A percentile compares a stretch with the other conserved stretches of the same genome.
Evolutionary conservation across 64 coral and sea anemone genomes (phyloP).

Genomic region (Montipora efflorescens): DNA sequence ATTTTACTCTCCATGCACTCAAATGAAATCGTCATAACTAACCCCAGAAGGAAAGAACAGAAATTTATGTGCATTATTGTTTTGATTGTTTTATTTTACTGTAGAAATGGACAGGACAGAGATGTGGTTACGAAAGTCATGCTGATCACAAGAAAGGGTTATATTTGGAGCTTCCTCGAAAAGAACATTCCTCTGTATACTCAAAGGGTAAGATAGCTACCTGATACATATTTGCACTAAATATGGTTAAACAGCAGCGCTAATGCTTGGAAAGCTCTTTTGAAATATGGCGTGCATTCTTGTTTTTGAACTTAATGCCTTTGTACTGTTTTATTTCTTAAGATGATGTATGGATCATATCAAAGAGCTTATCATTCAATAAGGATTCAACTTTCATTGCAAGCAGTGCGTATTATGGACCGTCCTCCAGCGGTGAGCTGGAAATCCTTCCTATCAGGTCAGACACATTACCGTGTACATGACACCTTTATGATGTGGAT

Average conservation of each 20-base stretch:
- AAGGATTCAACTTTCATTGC: slow-evolving; percentile 76
- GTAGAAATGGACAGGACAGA: slow-evolving; percentile 38
- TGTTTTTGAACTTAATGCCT: no score
- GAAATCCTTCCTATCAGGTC: slow-evolving; percentile 91
- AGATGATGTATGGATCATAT: slow-evolving; percentile 99
- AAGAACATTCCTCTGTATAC: slow-evolving; percentile 63
- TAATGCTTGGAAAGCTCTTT: no score
- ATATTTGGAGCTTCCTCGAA: slow-evolving; percentile 59
- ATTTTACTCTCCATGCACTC: no score
- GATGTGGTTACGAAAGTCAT: not conserved
- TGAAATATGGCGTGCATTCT: no score
- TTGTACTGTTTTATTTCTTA: not conserved
- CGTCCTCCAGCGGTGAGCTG: slow-evolving; percentile 79
- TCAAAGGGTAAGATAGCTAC: slow-evolving; percentile 54
- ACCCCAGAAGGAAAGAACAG: no score
- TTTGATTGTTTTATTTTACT: slow-evolving; percentile 12
- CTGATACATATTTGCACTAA: not conserved
- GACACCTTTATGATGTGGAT: not conserved
- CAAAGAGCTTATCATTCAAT: slow-evolving; percentile 80
- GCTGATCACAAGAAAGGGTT: slow-evolving; percentile 57
- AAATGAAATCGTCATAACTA: no score
- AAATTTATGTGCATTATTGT: not conserved
- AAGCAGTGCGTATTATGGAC: slow-evolving; percentile 91
- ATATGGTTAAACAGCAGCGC: not conserved
- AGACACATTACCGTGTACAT: not conserved